Conservation (phyloP, 2,113 vertebrate species). For the Malurus cyaneus region DNA sequence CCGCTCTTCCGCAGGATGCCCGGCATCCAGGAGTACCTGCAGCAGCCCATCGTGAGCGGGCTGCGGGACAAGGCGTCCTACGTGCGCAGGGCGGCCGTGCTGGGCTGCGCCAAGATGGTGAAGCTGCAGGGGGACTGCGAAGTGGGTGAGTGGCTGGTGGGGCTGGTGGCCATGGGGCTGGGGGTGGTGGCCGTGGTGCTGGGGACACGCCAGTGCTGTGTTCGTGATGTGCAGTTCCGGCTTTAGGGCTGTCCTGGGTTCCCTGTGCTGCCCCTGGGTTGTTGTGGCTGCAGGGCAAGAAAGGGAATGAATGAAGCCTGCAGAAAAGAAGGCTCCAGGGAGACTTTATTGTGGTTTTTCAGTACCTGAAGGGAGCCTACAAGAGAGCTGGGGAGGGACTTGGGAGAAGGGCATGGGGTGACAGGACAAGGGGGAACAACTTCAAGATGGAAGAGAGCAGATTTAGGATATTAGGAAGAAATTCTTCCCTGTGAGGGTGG, state of each 20-base stretch:
- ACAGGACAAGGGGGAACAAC: background rate
- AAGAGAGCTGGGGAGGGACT: background rate
- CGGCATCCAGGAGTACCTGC: constrained; percentile 89
- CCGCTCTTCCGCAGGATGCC: constrained; percentile 74
- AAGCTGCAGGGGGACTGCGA: constrained; percentile 83
- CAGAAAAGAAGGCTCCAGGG: background rate
- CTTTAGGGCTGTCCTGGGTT: accelerated
- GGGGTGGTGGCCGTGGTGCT: background rate
- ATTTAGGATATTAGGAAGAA: background rate
- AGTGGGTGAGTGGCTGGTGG: constrained; percentile 77
- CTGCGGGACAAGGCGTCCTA: constrained; percentile 91
- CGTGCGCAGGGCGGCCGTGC: constrained; percentile 90
- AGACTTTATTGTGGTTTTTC: background rate
- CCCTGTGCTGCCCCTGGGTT: too few relatives aligned
- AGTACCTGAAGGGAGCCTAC: background rate
- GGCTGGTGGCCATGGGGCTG: background rate
- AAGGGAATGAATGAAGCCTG: background rate
- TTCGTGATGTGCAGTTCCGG: accelerated
- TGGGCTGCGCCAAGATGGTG: constrained; percentile 92
- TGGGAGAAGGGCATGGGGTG: background rate
- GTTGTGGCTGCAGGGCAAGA: background rate
- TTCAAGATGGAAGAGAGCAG: background rate
- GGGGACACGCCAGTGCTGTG: accelerated
- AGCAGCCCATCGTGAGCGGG: constrained; percentile 86
- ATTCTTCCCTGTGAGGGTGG: background rate